Percentiles rank a stretch among this genome's conserved stretches.
Conservation (phyloP, 2,888 invertebrate species). For the Trissonchulus latispiculum region DNA sequence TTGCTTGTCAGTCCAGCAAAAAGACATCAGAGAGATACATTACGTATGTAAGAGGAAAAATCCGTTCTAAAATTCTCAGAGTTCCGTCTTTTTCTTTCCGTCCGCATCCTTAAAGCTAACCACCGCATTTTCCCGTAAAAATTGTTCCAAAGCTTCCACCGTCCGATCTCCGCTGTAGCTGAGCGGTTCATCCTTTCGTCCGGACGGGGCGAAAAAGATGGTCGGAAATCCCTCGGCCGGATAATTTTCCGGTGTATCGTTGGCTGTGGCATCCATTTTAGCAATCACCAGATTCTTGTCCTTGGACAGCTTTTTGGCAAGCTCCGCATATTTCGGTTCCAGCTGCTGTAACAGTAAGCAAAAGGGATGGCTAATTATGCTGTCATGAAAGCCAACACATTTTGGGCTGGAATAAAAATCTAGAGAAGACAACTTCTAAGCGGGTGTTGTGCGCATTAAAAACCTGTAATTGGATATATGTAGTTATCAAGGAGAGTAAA, state of each 20-base stretch:
- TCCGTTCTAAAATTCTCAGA: too few species aligned
- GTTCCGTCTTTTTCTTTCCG: conserved; percentile 19
- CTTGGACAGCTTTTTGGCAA: conserved; percentile 34
- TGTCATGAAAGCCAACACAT: too few species aligned
- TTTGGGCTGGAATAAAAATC: too few species aligned
- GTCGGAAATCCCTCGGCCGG: conserved; percentile 51
- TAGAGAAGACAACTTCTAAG: too few species aligned
- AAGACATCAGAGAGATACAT: not conserved
- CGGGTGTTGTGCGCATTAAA: too few species aligned
- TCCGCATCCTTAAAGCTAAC: conserved; percentile 14
- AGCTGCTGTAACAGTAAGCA: too few species aligned
- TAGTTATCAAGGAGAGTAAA: too few species aligned
- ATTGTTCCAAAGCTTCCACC: conserved; percentile 12
- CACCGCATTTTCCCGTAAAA: conserved; percentile 15
- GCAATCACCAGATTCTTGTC: conserved; percentile 46
- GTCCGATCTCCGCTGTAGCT: conserved; percentile 12
- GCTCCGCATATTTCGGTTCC: conserved; percentile 46
- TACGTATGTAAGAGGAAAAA: not conserved
- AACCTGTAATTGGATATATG: too few species aligned
- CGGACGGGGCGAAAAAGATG: conserved; percentile 49
- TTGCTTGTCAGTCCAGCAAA: not conserved
- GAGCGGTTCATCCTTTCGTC: conserved; percentile 31
- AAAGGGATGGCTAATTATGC: too few species aligned
- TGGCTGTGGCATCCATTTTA: conserved; percentile 52
- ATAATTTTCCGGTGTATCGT: conserved; percentile 48